Base-by-base conservation (phyloP, 2,888 invertebrate species). In the Pollenia labialis region DNA sequence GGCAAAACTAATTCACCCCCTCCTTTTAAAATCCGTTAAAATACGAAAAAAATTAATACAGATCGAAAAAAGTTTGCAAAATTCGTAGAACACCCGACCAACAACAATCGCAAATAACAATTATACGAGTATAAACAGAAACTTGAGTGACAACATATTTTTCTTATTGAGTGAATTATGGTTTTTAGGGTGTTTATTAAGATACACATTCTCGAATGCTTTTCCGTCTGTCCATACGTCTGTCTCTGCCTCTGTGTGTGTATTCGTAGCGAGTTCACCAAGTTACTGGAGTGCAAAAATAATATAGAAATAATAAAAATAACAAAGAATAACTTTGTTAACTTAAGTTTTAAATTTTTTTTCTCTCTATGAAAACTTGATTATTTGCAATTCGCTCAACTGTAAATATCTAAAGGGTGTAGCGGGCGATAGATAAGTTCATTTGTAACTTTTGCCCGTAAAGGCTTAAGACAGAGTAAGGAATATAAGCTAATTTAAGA, bases 101-200 rank as follows among this genome's bases (percentile, higher is more conserved):
- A 71, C 16, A 77, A 58, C 68, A 68, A 68, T 4, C 40, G 46
- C 74, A 66, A 60, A 66, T 56, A 84, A 64, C 32, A 32, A 32
- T 32, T 32, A 32, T 32, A 10, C 56, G 48, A 81, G 10, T 42
- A 42, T 40, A 77, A 50, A 40, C 72, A 72, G 46, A 64, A 81
- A 83, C 75, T 83, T 86, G 83, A 86, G 86, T 83, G 86, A 86
- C 86, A 86, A 86, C 86, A 86, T 83, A 86, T 86, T 83, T 83
- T 83, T 86, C 83, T 81, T 83, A 71, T 76, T 83, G 83, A 72
- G 71, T 83, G 86, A 83, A 83, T 86, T 82, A 86, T 82, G 50
- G 69, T 52, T 69, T 64, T 82, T 82, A 79, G 75, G 82, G 85
- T 82, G 82, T 62, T 79, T 86, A 76, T 76, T 81, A 72, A 80